A percentile compares a stretch with the other conserved stretches of the same genome.
Conservation (phyloP, 2,888 invertebrate genomes). For the Drosophila atripex region DNA sequence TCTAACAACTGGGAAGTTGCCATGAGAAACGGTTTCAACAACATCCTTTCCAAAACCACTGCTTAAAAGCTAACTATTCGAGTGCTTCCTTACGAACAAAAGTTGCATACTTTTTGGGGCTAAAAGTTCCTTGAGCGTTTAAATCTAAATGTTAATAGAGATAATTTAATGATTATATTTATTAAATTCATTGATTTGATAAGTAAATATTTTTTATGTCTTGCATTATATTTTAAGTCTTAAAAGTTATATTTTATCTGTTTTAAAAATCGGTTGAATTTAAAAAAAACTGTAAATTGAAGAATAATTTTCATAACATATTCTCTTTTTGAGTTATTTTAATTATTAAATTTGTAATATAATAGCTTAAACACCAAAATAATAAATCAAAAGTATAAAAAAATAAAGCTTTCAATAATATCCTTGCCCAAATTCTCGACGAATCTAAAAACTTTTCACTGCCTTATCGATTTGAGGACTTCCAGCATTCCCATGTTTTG, state of each 20-base stretch:
- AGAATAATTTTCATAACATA: too few species aligned
- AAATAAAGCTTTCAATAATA: neutral
- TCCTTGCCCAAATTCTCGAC: neutral
- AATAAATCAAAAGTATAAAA: neutral
- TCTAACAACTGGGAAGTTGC: slow-evolving; percentile 47
- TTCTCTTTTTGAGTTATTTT: too few species aligned
- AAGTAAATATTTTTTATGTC: neutral
- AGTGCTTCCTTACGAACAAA: neutral
- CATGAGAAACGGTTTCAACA: slow-evolving; percentile 31
- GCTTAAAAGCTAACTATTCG: neutral
- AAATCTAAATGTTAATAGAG: too few species aligned
- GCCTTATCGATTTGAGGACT: slow-evolving; percentile 20
- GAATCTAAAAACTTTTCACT: neutral
- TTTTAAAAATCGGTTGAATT: too few species aligned
- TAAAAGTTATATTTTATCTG: too few species aligned
- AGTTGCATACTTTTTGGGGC: neutral
- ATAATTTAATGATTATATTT: neutral
- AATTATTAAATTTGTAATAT: too few species aligned
- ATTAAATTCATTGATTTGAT: neutral
- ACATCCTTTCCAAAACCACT: neutral
- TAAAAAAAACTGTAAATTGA: too few species aligned
- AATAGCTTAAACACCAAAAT: neutral
- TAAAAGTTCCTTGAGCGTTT: neutral
- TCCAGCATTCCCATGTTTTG: slow-evolving; percentile 11
- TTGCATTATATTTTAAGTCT: too few species aligned